Percentiles rank a stretch among this genome's conserved stretches.
Evolutionary conservation across 2,113 vertebrate genomes (phyloP).

Genomic region (Aspiorhynchus laticeps): DNA sequence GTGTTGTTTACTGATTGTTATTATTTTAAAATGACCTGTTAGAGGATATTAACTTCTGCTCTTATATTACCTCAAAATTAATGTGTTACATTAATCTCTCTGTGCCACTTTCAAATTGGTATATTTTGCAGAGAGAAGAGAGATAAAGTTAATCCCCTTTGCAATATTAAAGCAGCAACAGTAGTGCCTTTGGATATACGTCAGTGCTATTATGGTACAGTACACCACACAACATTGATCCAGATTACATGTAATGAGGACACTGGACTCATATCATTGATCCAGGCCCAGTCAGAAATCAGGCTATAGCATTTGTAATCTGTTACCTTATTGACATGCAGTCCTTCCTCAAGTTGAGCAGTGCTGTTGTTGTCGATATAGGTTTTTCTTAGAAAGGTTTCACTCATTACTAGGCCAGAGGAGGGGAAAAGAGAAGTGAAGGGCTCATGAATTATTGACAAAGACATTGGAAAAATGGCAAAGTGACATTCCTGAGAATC

Average conservation of each 20-base stretch:
- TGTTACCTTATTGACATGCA: constrained; percentile 49
- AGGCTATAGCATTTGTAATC: constrained; percentile 35
- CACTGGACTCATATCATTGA: constrained; percentile 43
- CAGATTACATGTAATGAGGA: constrained; percentile 38
- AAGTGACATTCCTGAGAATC: constrained; percentile 12
- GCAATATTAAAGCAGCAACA: background rate
- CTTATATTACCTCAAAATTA: background rate
- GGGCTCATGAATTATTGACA: constrained; percentile 17
- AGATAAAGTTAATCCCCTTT: background rate
- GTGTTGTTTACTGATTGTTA: background rate
- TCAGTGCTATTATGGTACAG: background rate
- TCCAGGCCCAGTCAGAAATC: constrained; percentile 45
- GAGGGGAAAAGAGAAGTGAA: background rate
- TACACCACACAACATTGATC: constrained; percentile 33
- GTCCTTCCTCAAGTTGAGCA: constrained; percentile 24
- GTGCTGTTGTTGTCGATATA: constrained; percentile 25
- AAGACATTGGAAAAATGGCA: background rate
- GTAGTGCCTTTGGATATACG: background rate
- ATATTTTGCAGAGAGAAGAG: background rate
- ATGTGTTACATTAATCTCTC: background rate
- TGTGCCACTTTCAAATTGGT: background rate
- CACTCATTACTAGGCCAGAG: background rate
- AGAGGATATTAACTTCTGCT: background rate
- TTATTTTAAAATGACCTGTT: background rate
- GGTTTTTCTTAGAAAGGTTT: constrained; percentile 22